Conservation (phyloP, 1,140 invertebrate species). For the Platorchestia sp. region DNA sequence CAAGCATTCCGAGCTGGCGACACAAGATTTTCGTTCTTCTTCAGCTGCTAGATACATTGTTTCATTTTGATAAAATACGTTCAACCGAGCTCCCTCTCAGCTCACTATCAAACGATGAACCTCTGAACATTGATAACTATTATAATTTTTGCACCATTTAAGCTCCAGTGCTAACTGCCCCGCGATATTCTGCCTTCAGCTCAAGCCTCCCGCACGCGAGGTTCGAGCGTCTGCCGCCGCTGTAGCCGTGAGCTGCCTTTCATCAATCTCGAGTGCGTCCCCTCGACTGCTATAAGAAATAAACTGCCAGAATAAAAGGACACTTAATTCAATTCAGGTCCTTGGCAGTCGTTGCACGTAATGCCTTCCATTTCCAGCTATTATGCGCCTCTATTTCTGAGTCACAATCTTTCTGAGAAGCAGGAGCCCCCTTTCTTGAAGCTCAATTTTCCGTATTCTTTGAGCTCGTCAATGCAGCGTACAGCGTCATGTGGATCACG, state of each 20-base stretch:
- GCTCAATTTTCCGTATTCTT: background rate
- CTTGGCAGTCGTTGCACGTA: slow-evolving; percentile 55
- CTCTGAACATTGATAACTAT: background rate
- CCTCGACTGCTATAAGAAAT: slow-evolving; percentile 44
- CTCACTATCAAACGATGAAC: background rate
- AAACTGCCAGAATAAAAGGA: slow-evolving; percentile 51
- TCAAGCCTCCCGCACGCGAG: background rate
- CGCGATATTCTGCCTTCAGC: background rate
- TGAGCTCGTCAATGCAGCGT: background rate
- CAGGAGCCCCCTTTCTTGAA: background rate
- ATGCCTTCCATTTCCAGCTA: slow-evolving; percentile 35
- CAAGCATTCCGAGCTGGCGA: background rate
- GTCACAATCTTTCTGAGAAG: slow-evolving; percentile 40
- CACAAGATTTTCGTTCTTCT: no score
- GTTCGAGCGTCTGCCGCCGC: background rate
- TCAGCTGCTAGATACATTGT: background rate
- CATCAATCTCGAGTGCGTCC: slow-evolving; percentile 35
- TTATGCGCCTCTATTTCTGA: slow-evolving; percentile 49
- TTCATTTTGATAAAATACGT: background rate
- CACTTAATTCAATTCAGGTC: slow-evolving; percentile 36
- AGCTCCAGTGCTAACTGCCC: background rate
- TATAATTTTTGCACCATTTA: background rate
- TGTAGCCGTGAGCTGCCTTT: background rate
- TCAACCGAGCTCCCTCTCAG: background rate
- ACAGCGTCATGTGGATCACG: background rate